These are phyloP conservation scores for Grus americana DNA, from an alignment of 2,113 vertebrate genomes.

Conservation along the genomic window DNA sequence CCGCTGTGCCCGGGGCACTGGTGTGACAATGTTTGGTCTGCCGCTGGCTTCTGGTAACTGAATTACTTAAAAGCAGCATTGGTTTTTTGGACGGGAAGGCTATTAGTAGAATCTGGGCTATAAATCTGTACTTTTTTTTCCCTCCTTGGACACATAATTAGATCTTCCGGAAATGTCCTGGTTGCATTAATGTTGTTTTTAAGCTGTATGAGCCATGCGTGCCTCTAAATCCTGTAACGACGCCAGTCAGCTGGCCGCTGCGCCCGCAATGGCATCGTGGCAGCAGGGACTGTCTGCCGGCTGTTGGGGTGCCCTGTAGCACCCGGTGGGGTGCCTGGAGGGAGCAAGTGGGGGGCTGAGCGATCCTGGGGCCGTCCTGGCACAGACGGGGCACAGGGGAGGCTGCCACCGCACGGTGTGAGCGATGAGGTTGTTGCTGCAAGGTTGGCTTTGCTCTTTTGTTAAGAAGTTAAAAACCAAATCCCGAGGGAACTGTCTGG, in stretches of 20 bases:
- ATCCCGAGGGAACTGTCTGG: fast-evolving
- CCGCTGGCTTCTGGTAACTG: fast-evolving
- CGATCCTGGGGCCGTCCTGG: background rate
- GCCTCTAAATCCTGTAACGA: fast-evolving
- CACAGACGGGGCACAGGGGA: background rate
- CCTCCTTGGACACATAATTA: background rate
- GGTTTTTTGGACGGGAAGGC: background rate
- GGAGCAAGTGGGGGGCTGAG: background rate
- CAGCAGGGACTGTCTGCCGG: fast-evolving
- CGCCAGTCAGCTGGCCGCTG: background rate
- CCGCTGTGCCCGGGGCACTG: fast-evolving
- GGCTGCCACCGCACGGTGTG: fast-evolving
- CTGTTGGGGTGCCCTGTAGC: background rate
- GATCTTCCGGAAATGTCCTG: background rate
- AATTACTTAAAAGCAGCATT: background rate
- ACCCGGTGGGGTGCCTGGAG: background rate
- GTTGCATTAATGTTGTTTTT: background rate
- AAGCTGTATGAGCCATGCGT: background rate
- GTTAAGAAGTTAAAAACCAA: background rate
- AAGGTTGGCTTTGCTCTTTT: background rate
- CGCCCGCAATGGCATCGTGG: fast-evolving
- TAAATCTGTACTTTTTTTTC: background rate
- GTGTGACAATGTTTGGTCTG: fast-evolving
- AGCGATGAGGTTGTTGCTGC: background rate
- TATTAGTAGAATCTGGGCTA: background rate